A percentile compares a stretch with the other conserved stretches of the same genome.
phyloP scores from a whole-genome alignment of 2,888 invertebrate genomes.

The Eilema caniola region DNA sequence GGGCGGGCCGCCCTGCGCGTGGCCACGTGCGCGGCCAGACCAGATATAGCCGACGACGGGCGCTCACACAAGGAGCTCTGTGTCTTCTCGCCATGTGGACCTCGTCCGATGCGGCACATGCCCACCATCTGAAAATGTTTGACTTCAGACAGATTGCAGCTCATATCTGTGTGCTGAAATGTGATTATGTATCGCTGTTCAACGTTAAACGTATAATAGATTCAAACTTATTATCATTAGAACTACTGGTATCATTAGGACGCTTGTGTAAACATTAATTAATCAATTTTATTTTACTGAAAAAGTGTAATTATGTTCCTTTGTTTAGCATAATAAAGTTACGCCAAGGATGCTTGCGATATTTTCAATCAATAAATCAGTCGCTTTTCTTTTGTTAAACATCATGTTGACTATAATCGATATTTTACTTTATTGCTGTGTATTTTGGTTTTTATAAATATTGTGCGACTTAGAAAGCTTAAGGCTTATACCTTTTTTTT shows the following conservation, averaged over 20 bases:
- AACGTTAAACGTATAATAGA: conserved; percentile 11
- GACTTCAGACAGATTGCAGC: conserved; percentile 40
- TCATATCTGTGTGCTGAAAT: conserved; percentile 33
- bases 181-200: conserved; percentile 30
- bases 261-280: neutral
- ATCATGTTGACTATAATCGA: too few species aligned
- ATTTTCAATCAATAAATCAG: too few species aligned
- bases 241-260: neutral
- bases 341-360: too few species aligned
- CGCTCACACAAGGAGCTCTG: conserved; percentile 67
- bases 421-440: too few species aligned
- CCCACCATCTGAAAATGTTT: conserved; percentile 68
- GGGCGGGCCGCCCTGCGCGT: conserved; percentile 76
- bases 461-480: too few species aligned
- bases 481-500: too few species aligned
- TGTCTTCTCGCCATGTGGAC: conserved; percentile 63
- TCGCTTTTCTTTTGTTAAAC: too few species aligned
- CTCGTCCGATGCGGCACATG: conserved; percentile 66
- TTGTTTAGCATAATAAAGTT: too few species aligned
- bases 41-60: conserved; percentile 51
- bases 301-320: too few species aligned
- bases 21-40: conserved; percentile 52
- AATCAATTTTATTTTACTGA: neutral
- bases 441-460: too few species aligned
- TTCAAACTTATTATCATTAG: neutral